These are phyloP conservation scores for Opisthocomus hoazin DNA, from an alignment of 2,113 vertebrate genomes.

Conservation along the genomic window DNA sequence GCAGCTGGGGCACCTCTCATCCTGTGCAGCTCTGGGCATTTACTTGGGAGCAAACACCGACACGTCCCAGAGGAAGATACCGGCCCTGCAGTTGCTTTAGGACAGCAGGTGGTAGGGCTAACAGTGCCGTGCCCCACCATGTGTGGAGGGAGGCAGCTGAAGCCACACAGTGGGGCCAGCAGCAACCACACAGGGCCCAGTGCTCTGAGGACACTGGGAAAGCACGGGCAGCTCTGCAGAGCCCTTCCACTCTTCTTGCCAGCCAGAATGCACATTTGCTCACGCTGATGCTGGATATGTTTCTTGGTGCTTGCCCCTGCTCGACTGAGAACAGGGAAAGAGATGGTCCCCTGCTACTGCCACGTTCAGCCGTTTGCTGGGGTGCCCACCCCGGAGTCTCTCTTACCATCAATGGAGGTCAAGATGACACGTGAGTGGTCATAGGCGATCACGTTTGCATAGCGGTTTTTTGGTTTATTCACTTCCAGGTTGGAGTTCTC, in stretches of 20 bases:
- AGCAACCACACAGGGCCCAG: neutral
- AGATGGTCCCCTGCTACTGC: neutral
- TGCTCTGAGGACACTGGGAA: neutral
- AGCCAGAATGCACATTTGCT: neutral
- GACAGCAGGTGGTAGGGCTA: neutral
- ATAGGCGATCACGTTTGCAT: constrained; percentile 94
- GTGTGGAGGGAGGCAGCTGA: neutral
- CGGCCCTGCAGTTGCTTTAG: neutral
- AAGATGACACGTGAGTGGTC: constrained; percentile 95
- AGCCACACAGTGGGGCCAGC: neutral
- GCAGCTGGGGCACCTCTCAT: neutral
- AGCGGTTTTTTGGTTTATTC: constrained; percentile 97
- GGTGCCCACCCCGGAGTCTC: neutral
- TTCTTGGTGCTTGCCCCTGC: neutral
- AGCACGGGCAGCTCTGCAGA: neutral
- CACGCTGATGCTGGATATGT: neutral
- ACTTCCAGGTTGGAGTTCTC: constrained; percentile 96
- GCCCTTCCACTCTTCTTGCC: neutral
- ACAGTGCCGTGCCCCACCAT: neutral
- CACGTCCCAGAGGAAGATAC: neutral
- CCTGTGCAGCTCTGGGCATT: neutral
- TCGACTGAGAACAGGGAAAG: neutral
- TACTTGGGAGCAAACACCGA: neutral
- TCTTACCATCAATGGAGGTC: constrained; percentile 87
- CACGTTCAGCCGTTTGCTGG: neutral